Evolutionary conservation across 2,113 vertebrate species (phyloP), one percentile per base, ranked within the genome.

Genomic region (Ciconia stormi): DNA sequence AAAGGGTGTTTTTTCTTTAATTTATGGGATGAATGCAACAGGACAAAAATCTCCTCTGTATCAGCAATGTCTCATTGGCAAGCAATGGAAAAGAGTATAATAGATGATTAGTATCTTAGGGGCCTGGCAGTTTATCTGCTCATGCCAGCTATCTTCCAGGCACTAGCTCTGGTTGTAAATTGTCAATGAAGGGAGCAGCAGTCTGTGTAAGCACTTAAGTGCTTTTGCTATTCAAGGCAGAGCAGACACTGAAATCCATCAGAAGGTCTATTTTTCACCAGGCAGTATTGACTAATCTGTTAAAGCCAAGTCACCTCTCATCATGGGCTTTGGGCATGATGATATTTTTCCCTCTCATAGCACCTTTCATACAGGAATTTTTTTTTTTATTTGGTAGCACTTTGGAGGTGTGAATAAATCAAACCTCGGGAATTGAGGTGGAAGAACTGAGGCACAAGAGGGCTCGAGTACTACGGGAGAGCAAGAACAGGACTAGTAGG

Each of bases 201-300:
- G 16, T 23, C 81, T 73, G 70, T 30, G 23, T 61, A 83, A 93
- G 77, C 91, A 56, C 93, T 90, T 62, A 72, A 81, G 90, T 53
- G 85, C 56, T 83, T 67, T 76, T 77, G 82, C 93, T 92, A 8
- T 89, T 95, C 61, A 23, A 73, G 90, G 87, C 83, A 91, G 70
- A 78, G 80, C 62, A 83, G 91, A 38, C 81, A 61, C 55, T 18
- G 47, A 77, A 72, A 95, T 72, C 93, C 93, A 90, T 77, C 85
- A 80, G 77, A 47, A 86, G 78, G 82, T 81, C 82, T 80, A 53
- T 92, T 96, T 87, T 84, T 87, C 89, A 87, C 69, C 78, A 30
- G 69, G 86, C 30, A 3, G 44, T 56, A 83, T 69, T 94, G 91
- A 83, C 82, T 81, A 16, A 92, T 93, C 89, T 63, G 69, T 90